A percentile compares a stretch with the other conserved stretches of the same genome.
Evolutionary conservation across 2,797 vertebrate genomes (phyloP).

Genomic region (Poecilia velifera): DNA sequence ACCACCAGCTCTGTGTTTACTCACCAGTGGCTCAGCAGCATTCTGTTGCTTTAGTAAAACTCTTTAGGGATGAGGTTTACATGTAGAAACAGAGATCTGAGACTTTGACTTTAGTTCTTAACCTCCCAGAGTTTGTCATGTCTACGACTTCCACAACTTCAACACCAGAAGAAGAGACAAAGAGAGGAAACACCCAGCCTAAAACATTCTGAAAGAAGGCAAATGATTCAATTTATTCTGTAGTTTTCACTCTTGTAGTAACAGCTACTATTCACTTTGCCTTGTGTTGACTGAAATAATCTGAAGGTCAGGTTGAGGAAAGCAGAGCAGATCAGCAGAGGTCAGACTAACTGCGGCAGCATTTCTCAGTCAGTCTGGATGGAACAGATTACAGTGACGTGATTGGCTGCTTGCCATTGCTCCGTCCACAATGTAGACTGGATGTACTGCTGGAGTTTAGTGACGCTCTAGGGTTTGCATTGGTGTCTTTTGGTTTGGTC

Average conservation of each 20-base stretch:
- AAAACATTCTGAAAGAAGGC: background rate
- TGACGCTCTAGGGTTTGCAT: background rate
- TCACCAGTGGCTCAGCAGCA: conserved; percentile 28
- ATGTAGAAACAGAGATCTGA: conserved; percentile 2
- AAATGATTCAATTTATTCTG: background rate
- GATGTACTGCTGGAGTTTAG: background rate
- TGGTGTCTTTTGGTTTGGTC: background rate
- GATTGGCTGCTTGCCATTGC: conserved; percentile 17
- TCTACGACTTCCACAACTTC: background rate
- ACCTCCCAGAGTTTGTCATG: background rate
- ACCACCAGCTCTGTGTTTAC: conserved; percentile 53
- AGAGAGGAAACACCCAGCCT: background rate
- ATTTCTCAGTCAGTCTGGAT: background rate
- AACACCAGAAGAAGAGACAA: background rate
- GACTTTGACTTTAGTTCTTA: background rate
- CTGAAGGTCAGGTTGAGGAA: conserved; percentile 4
- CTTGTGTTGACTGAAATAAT: conserved; percentile 11
- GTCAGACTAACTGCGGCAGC: background rate
- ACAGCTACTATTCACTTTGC: background rate
- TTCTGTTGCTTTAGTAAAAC: conserved; percentile 32
- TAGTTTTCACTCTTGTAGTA: background rate
- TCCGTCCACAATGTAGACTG: background rate
- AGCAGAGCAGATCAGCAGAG: conserved; percentile 9
- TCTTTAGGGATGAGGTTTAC: conserved; percentile 36
- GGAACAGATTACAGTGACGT: conserved; percentile 24